Percentiles rank a stretch among this genome's conserved stretches.
phyloP scores from a whole-genome alignment of 1,140 invertebrate genomes.

The Rhagoletis pomonella region DNA sequence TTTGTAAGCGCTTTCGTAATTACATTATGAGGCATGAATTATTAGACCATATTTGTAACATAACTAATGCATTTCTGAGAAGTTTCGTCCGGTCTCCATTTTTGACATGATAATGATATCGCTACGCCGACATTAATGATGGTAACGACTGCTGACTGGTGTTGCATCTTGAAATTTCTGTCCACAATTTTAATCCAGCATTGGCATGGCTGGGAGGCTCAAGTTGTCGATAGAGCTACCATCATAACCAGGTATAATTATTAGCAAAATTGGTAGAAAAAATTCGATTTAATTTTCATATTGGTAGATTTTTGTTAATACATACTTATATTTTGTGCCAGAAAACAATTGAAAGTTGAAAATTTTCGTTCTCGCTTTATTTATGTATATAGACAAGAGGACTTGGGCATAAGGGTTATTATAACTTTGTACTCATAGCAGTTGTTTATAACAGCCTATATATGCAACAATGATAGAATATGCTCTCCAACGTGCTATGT shows the following conservation, averaged over 20 bases:
- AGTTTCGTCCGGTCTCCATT: slow-evolving; percentile 59
- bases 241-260: neutral
- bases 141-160: slow-evolving; percentile 57
- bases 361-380: too few relatives aligned
- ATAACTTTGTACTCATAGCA: too few relatives aligned
- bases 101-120: slow-evolving; percentile 72
- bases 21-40: slow-evolving; percentile 74
- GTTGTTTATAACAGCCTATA: too few relatives aligned
- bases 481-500: too few relatives aligned
- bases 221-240: neutral
- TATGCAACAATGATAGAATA: too few relatives aligned
- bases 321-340: too few relatives aligned
- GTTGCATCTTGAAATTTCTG: slow-evolving; percentile 55
- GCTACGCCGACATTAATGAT: slow-evolving; percentile 56
- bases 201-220: slow-evolving; percentile 17
- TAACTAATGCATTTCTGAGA: slow-evolving; percentile 71
- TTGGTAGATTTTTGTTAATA: too few relatives aligned
- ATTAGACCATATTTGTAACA: slow-evolving; percentile 71
- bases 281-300: too few relatives aligned
- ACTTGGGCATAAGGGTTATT: too few relatives aligned
- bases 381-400: too few relatives aligned
- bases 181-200: neutral
- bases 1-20: slow-evolving; percentile 63
- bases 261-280: too few relatives aligned
- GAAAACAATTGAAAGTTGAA: too few relatives aligned